Evolutionary conservation across 1,140 invertebrate species (phyloP).

Genomic region (Anagrus nilaparvatae): DNA sequence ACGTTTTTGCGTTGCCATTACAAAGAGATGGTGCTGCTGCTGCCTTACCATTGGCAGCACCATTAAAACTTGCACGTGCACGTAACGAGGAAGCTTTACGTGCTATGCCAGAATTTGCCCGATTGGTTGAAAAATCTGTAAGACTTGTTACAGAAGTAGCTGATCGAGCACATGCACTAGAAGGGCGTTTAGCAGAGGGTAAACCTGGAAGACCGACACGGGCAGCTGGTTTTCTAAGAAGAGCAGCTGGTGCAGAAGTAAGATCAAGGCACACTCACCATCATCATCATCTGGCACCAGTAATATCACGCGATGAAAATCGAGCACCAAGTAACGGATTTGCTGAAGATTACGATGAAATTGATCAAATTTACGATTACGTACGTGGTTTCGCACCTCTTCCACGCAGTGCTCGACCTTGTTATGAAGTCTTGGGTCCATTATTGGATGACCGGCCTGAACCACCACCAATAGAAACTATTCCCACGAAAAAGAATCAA

Average conservation of each 20-base stretch:
- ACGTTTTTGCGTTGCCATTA: conserved; percentile 73
- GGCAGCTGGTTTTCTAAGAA: conserved; percentile 40
- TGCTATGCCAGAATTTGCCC: conserved; percentile 67
- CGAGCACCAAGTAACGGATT: conserved; percentile 38
- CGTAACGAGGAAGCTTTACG: conserved; percentile 74
- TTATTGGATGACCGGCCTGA: conserved; percentile 60
- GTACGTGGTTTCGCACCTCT: conserved; percentile 83
- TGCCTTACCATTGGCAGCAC: conserved; percentile 73
- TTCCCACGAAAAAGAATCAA: conserved; percentile 71
- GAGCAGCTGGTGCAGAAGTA: conserved; percentile 54
- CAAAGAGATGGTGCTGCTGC: conserved; percentile 68
- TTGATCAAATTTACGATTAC: conserved; percentile 94
- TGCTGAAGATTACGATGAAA: conserved; percentile 85
- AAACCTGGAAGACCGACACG: conserved; percentile 39
- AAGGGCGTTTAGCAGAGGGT: conserved; percentile 62
- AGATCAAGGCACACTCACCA: conserved; percentile 53
- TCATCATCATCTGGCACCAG: conserved; percentile 38
- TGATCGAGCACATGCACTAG: conserved; percentile 61
- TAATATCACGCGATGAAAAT: conserved; percentile 39
- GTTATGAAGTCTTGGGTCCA: conserved; percentile 42
- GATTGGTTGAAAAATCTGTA: conserved; percentile 69
- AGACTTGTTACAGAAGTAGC: conserved; percentile 70
- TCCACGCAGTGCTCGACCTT: conserved; percentile 67
- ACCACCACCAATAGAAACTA: conserved; percentile 82
- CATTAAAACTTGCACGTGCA: conserved; percentile 73